A percentile compares a stretch with the other conserved stretches of the same genome.
These are phyloP conservation scores for Mystacides longicornis DNA, from an alignment of 2,888 invertebrate genomes.

Conservation along the genomic window DNA sequence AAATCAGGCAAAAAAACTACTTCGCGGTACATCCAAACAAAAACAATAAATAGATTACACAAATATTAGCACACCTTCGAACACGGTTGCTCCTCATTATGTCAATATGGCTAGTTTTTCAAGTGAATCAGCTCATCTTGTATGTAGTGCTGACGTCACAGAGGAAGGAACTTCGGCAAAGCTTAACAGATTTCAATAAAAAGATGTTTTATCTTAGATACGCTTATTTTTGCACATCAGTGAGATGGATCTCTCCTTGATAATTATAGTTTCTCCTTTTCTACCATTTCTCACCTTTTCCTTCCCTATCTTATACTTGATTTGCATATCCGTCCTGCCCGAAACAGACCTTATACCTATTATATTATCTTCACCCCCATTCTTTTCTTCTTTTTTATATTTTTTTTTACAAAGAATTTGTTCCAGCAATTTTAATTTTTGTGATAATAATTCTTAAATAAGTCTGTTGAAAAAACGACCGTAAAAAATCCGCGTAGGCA, in stretches of 20 bases:
- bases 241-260: neutral
- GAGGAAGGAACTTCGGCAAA: slow-evolving; percentile 2
- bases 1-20: too few relatives aligned
- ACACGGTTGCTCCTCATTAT: too few relatives aligned
- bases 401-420: neutral
- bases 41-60: too few relatives aligned
- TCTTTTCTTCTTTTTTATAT: neutral
- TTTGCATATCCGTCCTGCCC: neutral
- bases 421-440: neutral
- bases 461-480: neutral
- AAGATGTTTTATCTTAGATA: slow-evolving; percentile 20
- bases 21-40: too few relatives aligned
- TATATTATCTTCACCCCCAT: neutral
- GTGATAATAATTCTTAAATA: neutral
- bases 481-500: too few relatives aligned
- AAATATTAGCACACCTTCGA: too few relatives aligned
- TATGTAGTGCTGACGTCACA: neutral
- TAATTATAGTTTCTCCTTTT: neutral
- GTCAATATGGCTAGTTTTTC: too few relatives aligned
- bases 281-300: neutral
- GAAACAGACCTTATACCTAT: neutral
- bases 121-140: neutral
- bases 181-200: slow-evolving; percentile 25
- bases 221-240: slow-evolving; percentile 19
- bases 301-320: neutral